Base-by-base conservation (phyloP, 2,888 invertebrate species). In the Caenorhabditis sinica region DNA sequence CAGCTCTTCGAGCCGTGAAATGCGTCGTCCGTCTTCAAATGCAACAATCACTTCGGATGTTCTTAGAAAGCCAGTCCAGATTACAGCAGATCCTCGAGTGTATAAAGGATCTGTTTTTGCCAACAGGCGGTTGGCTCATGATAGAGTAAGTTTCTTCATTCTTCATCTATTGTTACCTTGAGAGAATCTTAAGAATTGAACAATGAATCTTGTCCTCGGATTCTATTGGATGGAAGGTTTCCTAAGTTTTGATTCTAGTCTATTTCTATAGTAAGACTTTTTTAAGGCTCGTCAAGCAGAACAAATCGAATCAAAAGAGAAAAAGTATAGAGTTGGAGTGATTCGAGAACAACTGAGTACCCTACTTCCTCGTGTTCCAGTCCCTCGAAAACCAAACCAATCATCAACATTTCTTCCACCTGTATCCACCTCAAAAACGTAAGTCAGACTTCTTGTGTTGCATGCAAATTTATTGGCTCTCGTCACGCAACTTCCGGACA, bases 41-140 rank as follows among this genome's bases (percentile, higher is more conserved):
- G 66, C 66, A 45, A 66, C 73, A 45, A 15, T 80, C 11, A 53
- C 51, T 36, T 63, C 69, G 45, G 80, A 72, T 28, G 36, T 36
- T n/a, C 6, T 65, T 20, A 66, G 77, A 11, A 36, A 76, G 40
- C 84, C 84, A 0, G 61, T 84, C 20, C 84, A 80, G 58, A 84
- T 84, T 13, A 72, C 75, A 3, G 80, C 84, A 4, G 90, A 91
- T 83, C 91, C 91, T 4, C 63, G 91, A 40, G 87, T 91, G 15
- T 90, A 82, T 76, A 86, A 87, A 45, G 91, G 91, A 23, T 89
- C 89, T 9, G 90, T 91, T 11, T 89, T 88, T 65, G 91, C 91
- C 1, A 75, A 87, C 58, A 83, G 89, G 53, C 69, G 91, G 23
- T 51, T 83, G 36, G 81, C 81, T 15, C 43, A 63, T 58, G 79